phyloP scores from a whole-genome alignment of 2,113 vertebrate species.

The Bucco capensis region DNA sequence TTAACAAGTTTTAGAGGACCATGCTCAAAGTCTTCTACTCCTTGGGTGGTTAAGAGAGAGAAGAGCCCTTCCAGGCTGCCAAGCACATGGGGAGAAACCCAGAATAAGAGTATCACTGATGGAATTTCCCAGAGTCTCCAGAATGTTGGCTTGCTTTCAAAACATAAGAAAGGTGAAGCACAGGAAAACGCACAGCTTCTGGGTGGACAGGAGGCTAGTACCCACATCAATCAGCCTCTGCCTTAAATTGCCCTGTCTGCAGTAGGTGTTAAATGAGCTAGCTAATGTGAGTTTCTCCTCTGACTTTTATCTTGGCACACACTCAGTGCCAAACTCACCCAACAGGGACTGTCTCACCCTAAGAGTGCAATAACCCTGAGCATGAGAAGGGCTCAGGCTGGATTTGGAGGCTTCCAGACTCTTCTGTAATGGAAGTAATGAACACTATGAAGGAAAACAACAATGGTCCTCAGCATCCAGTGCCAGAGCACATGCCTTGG shows the following conservation, averaged over 20 bases:
- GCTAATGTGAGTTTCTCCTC: not conserved
- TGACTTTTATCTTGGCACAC: not conserved
- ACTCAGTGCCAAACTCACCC: not conserved
- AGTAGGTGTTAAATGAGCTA: not conserved
- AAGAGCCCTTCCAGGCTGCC: not conserved
- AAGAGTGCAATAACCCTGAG: not conserved
- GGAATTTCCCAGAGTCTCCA: not conserved
- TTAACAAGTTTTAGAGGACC: not conserved
- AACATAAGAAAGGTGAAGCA: not conserved
- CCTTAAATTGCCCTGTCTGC: not conserved
- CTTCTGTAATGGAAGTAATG: conserved; percentile 41
- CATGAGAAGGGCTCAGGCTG: not conserved
- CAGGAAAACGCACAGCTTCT: not conserved
- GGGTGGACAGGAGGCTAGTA: not conserved
- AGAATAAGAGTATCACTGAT: fast-evolving
- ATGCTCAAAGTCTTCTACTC: not conserved
- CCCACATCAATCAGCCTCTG: not conserved
- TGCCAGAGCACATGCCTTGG: not conserved
- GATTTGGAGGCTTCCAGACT: not conserved
- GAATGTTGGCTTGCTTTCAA: not conserved
- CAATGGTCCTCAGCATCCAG: not conserved
- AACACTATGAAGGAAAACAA: not conserved
- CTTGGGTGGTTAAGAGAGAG: not conserved
- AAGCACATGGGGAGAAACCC: not conserved
- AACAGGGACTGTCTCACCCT: not conserved